These are phyloP conservation scores for Scaptomyza graminum DNA, from an alignment of 1,140 invertebrate species.

Conservation along the genomic window DNA sequence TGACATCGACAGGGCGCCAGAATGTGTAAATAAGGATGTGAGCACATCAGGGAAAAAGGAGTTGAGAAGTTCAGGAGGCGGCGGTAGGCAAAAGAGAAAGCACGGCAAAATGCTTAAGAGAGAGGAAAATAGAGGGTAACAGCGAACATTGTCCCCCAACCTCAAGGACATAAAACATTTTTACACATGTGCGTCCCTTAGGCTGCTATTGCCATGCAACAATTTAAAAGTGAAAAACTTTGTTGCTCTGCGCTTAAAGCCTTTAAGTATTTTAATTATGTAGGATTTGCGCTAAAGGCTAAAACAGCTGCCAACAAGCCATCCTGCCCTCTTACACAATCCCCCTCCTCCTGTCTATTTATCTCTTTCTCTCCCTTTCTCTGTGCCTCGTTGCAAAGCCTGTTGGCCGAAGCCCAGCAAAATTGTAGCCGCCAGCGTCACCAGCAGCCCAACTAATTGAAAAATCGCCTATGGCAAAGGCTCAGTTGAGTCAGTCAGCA, in stretches of 20 bases:
- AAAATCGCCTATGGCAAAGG: slow-evolving; percentile 73
- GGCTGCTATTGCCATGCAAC: slow-evolving; percentile 38
- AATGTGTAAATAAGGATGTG: neutral
- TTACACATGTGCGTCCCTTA: slow-evolving; percentile 71
- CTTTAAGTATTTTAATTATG: slow-evolving; percentile 83
- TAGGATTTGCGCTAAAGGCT: slow-evolving; percentile 66
- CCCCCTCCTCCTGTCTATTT: neutral
- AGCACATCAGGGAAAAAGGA: neutral
- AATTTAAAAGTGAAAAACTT: slow-evolving; percentile 78
- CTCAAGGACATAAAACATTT: slow-evolving; percentile 63
- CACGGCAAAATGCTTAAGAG: slow-evolving; percentile 74
- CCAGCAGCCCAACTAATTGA: slow-evolving; percentile 63
- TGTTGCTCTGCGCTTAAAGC: slow-evolving; percentile 68
- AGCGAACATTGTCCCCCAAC: neutral
- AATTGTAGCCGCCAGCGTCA: slow-evolving; percentile 59
- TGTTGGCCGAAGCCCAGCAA: slow-evolving; percentile 57
- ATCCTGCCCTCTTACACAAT: too few relatives aligned
- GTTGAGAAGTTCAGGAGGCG: neutral
- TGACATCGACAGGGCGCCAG: slow-evolving; percentile 1
- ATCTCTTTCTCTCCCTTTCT: neutral
- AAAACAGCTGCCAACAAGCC: slow-evolving; percentile 38
- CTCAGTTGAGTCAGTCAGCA: neutral
- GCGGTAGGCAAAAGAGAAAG: neutral
- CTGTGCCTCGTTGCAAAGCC: slow-evolving; percentile 1
- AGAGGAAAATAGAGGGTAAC: slow-evolving; percentile 36